Conservation (phyloP, 2,113 vertebrate species). For the Tachysurus vachellii region DNA sequence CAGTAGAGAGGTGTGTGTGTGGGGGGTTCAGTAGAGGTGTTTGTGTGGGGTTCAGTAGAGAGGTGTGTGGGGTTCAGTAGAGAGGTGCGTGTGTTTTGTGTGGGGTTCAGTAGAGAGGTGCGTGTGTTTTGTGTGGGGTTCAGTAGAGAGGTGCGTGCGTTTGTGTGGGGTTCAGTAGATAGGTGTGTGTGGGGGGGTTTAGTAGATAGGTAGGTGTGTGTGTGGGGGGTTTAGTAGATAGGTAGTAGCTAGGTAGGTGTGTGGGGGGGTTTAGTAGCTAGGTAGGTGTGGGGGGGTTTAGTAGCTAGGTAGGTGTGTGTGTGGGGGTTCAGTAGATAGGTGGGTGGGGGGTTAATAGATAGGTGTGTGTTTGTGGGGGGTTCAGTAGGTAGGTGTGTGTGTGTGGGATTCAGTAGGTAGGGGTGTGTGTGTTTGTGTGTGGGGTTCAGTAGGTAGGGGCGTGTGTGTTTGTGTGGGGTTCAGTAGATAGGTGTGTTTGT, state of each 20-base stretch:
- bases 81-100: no score
- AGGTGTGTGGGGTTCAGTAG: no score
- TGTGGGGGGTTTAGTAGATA: background rate
- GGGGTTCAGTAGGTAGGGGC: background rate
- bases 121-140: constrained; percentile 58
- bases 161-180: background rate
- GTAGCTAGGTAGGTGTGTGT: no score
- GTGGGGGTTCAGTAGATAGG: background rate
- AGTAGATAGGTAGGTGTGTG: no score
- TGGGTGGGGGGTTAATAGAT: no score
- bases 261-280: no score
- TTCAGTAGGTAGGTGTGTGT: background rate
- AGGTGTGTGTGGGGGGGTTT: no score
- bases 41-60: background rate
- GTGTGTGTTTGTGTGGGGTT: constrained; percentile 26
- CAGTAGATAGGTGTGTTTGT: background rate
- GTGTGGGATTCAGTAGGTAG: no score
- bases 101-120: no score
- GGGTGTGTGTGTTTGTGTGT: constrained; percentile 55
- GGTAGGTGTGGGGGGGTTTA: no score
- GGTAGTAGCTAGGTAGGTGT: background rate
- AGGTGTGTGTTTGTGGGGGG: no score
- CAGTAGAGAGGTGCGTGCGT: constrained; percentile 36
- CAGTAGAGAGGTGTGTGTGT: background rate
- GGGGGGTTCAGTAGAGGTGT: no score